Percentiles rank a stretch among this genome's conserved stretches.
These are phyloP conservation scores for Heteromyza rotundicornis DNA, from an alignment of 2,888 invertebrate species.

Conservation along the genomic window DNA sequence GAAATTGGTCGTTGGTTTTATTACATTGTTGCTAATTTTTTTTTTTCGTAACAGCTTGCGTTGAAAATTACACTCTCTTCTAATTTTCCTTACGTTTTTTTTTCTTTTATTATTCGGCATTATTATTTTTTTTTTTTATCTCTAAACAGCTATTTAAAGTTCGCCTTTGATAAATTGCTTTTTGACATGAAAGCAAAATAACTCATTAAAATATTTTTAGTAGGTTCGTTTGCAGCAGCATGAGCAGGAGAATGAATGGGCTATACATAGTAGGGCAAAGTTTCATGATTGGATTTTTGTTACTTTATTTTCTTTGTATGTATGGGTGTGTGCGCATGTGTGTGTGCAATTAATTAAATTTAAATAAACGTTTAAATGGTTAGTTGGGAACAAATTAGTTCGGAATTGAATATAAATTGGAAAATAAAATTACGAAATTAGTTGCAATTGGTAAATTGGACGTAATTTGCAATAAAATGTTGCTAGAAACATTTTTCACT, in stretches of 20 bases:
- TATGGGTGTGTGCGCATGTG: too few relatives aligned
- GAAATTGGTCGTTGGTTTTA: too few relatives aligned
- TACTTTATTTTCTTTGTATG: too few relatives aligned
- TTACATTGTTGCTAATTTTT: too few relatives aligned
- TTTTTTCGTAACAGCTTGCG: neutral
- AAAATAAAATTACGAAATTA: slow-evolving; percentile 13
- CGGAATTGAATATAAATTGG: slow-evolving; percentile 5
- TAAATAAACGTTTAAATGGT: slow-evolving; percentile 13
- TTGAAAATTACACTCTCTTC: neutral
- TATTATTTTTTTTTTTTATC: neutral
- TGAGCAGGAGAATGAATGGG: too few relatives aligned
- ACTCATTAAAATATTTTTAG: slow-evolving; percentile 17
- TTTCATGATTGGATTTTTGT: slow-evolving; percentile 8
- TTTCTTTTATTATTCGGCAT: neutral
- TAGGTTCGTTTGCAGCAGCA: neutral
- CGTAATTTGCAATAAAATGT: too few relatives aligned
- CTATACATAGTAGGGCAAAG: neutral
- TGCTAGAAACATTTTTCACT: too few relatives aligned
- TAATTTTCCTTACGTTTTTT: neutral
- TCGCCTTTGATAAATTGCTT: slow-evolving; percentile 19
- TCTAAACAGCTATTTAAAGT: slow-evolving; percentile 16
- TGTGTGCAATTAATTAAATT: slow-evolving; percentile 21
- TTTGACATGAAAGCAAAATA: slow-evolving; percentile 20
- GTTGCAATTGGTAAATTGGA: too few relatives aligned
- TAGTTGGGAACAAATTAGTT: neutral